Evolutionary conservation across 1,140 invertebrate genomes (phyloP), one percentile per base, ranked within the genome.

Genomic region (Neotoxoptera formosana): DNA sequence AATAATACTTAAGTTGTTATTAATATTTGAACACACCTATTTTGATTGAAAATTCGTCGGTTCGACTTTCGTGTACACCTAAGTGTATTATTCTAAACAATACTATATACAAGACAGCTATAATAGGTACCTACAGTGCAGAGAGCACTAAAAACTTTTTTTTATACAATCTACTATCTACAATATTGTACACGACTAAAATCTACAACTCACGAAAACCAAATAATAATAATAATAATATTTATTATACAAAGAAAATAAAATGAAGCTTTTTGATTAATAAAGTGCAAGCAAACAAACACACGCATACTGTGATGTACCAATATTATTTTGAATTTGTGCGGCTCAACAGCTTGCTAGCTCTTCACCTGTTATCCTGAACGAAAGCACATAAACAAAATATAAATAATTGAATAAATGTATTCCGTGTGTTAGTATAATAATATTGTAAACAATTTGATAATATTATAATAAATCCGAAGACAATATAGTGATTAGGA

Each of bases 311-410:
- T 93, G 91, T 93, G 92, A 90, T 93, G 94, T 94, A 94, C 94
- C 94, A 94, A 94, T 94, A 94, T 93, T 83, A 94, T 93, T 90
- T 94, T 93, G 88, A 92, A 92, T 83, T 67, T 90, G 93, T 93
- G 93, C 93, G 93, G 87, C 93, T 95, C 94, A 95, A 95, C 94
- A 96, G 96, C 96, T 95, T 96, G 95, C 96, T 95, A 95, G 96
- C 95, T 96, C 96, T 96, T 96, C 96, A 96, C 96, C 96, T 97
- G 96, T 96, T 96, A 96, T 96, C 96, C 96, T 97, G 96, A 96
- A 96, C 96, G 95, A 95, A 95, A 95, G 96, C 95, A 95, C 95
- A 96, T 84, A 91, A 89, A 93, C 67, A 93, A 88, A 76, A 94
- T 41, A 87, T 21, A 91, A 84, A 92, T 83, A 93, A 88, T 51